Evolutionary conservation across 2,113 vertebrate genomes (phyloP).

Genomic region (Elephantulus edwardii): DNA sequence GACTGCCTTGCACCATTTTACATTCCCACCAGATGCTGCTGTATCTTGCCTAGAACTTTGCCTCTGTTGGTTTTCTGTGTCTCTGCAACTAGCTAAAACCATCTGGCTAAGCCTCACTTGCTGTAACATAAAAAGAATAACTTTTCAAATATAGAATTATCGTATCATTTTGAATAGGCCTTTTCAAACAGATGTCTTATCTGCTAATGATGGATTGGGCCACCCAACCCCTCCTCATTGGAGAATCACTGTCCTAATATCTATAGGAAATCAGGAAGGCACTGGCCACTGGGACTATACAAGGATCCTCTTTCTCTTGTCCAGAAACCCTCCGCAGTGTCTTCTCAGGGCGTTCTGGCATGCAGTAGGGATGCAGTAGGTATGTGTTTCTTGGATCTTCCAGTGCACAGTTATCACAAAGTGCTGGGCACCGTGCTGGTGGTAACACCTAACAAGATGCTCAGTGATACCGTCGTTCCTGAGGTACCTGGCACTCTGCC

Average conservation of each 20-base stretch:
- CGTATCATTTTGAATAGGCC: neutral
- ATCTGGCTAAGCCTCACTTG: neutral
- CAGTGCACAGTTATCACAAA: neutral
- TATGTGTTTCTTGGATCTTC: neutral
- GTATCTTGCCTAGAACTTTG: neutral
- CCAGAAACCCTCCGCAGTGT: neutral
- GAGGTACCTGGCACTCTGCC: neutral
- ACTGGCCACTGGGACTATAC: neutral
- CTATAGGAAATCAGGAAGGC: neutral
- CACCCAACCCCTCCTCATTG: accelerated
- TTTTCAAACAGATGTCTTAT: neutral
- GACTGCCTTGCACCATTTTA: too few species aligned
- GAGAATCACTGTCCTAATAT: neutral
- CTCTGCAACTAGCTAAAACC: neutral
- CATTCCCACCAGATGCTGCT: too few species aligned
- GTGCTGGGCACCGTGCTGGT: neutral
- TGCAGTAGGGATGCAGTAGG: neutral
- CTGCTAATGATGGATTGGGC: neutral
- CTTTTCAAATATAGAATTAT: neutral
- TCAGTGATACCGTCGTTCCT: neutral
- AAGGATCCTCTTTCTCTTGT: neutral
- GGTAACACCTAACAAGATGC: too few species aligned
- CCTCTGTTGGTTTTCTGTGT: neutral
- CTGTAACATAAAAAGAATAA: neutral
- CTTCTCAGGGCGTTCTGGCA: neutral